Evolutionary conservation across 1,140 invertebrate species (phyloP), one percentile per base, ranked within the genome.

Genomic region (Vanessa tameamea): DNA sequence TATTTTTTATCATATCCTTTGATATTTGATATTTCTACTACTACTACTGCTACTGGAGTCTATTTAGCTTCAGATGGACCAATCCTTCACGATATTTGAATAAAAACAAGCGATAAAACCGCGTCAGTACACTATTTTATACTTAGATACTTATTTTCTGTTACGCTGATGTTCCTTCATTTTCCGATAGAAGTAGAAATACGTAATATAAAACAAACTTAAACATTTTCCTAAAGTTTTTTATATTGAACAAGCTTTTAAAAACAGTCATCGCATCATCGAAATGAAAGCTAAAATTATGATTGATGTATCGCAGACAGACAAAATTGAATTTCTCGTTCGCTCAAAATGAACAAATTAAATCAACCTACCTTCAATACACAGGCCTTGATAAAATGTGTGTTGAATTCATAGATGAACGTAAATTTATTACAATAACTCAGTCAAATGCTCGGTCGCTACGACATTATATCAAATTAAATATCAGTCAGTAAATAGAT

Each of bases 251-350:
- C 47, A 65, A 31, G 55, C 43, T 20, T 55, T 65, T 64, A 59
- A 55, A 16, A 53, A 61, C 57, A 53, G 16, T 48, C 48, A 65
- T 57, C 16, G 43, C 16, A 37, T 72, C 63, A 57, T 65, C 43
- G 50, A 37, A 72, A 65, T 43, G 63, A 65, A 69, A 71, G 50
- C 37, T 57, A 72, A 72, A 72, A 72, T 72, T 55, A 72, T 66
- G 70, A 68, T 73, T 68, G 59, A 74, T 23, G 9, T 63, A 68
- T 73, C 47, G 72, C 37, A 69, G 66, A 64, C 59, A 68, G 47
- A 74, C 61, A 74, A 69, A 74, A 74, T 74, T 74, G 66, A 15
- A 64, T 74, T 74, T 68, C 65, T 43, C 26, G 20, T 65, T 69
- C 64, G 53, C 55, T 69, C 47, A 69, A 31, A 37, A 59, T 37